These are phyloP conservation scores for Pollenia amentaria DNA, from an alignment of 2,888 invertebrate genomes.

Conservation along the genomic window DNA sequence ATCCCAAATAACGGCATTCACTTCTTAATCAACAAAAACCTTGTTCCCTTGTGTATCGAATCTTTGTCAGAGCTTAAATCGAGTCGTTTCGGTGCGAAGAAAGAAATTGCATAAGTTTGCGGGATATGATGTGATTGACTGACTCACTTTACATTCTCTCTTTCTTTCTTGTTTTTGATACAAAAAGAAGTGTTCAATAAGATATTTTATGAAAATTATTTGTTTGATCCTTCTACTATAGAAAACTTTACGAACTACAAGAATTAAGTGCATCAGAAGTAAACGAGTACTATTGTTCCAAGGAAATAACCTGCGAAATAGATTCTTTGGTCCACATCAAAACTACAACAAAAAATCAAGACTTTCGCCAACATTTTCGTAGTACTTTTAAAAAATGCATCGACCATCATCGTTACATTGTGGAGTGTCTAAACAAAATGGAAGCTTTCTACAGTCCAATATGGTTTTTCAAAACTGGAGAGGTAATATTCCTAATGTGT, in stretches of 20 bases:
- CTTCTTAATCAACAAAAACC: too few relatives aligned
- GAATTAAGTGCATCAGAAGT: slow-evolving; percentile 75
- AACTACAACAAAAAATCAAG: not conserved
- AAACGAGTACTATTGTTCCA: slow-evolving; percentile 78
- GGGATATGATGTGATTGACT: too few relatives aligned
- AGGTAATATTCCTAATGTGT: slow-evolving; percentile 81
- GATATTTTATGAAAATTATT: too few relatives aligned
- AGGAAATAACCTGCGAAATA: slow-evolving; percentile 69
- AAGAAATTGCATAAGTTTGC: too few relatives aligned
- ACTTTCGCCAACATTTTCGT: slow-evolving; percentile 76
- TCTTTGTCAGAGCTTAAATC: too few relatives aligned
- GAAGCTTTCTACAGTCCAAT: slow-evolving; percentile 82
- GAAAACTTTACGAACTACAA: slow-evolving; percentile 76
- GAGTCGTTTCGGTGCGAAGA: too few relatives aligned
- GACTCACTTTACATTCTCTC: too few relatives aligned
- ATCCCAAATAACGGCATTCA: too few relatives aligned
- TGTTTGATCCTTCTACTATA: slow-evolving; percentile 41
- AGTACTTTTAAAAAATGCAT: slow-evolving; percentile 79
- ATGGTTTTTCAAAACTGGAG: slow-evolving; percentile 81
- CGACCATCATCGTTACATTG: slow-evolving; percentile 80
- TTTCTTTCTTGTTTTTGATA: too few relatives aligned
- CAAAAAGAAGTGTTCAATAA: too few relatives aligned
- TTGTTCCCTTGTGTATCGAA: too few relatives aligned
- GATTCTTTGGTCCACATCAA: not conserved
- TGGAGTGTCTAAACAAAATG: slow-evolving; percentile 78